Percentiles rank a stretch among this genome's conserved stretches.
Conservation (phyloP, 1,140 invertebrate species). For the Ceratitis capitata region DNA sequence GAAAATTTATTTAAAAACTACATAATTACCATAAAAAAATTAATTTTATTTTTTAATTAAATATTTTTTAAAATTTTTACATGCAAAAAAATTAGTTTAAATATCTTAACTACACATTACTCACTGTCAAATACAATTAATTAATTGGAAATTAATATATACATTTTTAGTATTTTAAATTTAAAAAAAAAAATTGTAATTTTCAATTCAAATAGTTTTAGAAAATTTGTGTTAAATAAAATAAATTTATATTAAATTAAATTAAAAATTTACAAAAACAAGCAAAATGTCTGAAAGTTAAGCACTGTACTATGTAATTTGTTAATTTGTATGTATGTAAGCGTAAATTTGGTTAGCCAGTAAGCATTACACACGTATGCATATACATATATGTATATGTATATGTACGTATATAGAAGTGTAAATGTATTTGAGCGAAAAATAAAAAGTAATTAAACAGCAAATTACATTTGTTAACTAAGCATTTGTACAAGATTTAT, state of each 20-base stretch:
- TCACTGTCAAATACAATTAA: no score
- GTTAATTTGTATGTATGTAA: neutral
- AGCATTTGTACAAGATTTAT: constrained; percentile 26
- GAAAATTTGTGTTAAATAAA: neutral
- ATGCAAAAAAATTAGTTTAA: neutral
- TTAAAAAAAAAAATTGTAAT: neutral
- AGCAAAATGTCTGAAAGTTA: neutral
- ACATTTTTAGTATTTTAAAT: neutral
- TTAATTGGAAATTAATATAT: no score
- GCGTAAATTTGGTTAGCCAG: neutral
- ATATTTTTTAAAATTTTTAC: neutral
- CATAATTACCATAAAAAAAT: no score
- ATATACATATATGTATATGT: neutral
- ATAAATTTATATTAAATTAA: neutral
- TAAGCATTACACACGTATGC: neutral
- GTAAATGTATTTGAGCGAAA: neutral
- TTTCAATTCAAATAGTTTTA: neutral
- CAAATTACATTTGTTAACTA: neutral
- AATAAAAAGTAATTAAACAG: neutral
- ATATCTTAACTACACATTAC: no score
- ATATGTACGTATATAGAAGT: neutral
- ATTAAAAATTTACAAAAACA: neutral
- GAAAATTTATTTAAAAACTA: no score
- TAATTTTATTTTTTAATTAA: no score
- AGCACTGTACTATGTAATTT: neutral